These are phyloP conservation scores for Osmerus eperlanus DNA, from an alignment of 2,113 vertebrate species.

Conservation along the genomic window DNA sequence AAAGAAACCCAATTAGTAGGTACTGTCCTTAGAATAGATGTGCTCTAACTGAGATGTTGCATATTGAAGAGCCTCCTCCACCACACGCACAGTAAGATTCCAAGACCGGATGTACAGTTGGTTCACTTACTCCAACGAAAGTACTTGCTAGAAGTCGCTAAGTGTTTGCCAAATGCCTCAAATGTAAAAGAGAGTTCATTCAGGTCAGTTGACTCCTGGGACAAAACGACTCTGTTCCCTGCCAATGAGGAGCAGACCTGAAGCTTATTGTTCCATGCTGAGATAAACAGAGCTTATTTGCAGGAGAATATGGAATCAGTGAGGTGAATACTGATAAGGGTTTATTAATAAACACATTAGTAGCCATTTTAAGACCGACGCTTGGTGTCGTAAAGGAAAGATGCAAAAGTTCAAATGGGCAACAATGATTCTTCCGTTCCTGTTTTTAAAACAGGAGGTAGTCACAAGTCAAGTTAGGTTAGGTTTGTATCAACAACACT, in stretches of 20 bases:
- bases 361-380: not conserved
- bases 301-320: constrained; percentile 13
- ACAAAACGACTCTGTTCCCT: constrained; percentile 1
- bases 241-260: not conserved
- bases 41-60: no score
- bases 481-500: no score
- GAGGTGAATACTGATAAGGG: not conserved
- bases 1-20: no score
- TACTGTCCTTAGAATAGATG: no score
- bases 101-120: no score
- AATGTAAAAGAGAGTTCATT: no score
- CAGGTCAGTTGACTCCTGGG: not conserved
- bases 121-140: no score
- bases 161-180: no score
- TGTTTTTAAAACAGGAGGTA: not conserved
- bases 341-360: constrained; percentile 10
- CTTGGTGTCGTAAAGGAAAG: not conserved
- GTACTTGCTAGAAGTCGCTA: no score
- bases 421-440: constrained; percentile 3
- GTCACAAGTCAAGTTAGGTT: no score
- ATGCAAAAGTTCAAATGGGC: not conserved
- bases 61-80: no score
- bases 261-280: constrained; percentile 26
- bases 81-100: no score
- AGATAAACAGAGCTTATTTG: constrained; percentile 9